Conservation (phyloP, 2,888 invertebrate species). For the Mythimna albipuncta region DNA sequence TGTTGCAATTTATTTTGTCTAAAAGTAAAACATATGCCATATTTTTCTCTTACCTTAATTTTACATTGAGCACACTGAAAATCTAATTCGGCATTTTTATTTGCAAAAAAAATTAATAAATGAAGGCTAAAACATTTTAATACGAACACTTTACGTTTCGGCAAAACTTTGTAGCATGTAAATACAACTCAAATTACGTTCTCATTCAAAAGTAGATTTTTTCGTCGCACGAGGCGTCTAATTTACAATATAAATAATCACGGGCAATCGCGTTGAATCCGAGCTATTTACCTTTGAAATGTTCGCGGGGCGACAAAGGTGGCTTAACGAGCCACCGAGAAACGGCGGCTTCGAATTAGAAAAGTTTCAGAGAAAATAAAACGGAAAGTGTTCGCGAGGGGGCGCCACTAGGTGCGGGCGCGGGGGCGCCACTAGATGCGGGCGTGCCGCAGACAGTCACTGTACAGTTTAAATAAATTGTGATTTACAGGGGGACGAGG, state of each 20-base stretch:
- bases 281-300: conserved; percentile 78
- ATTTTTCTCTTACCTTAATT: background rate
- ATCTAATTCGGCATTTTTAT: conserved; percentile 39
- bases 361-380: conserved; percentile 74
- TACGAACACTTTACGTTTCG: conserved; percentile 49
- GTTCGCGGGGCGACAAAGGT: conserved; percentile 78
- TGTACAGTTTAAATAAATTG: conserved; percentile 70
- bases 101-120: conserved; percentile 24
- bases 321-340: conserved; percentile 78
- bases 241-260: conserved; percentile 83
- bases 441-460: conserved; percentile 63
- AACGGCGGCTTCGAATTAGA: conserved; percentile 72
- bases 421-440: conserved; percentile 56
- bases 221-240: conserved; percentile 61
- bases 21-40: too few species aligned
- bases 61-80: conserved; percentile 7
- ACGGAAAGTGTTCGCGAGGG: conserved; percentile 69
- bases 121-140: conserved; percentile 21
- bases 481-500: conserved; percentile 65
- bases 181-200: conserved; percentile 61
- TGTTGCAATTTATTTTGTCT: background rate
- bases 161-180: conserved; percentile 41
- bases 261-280: conserved; percentile 76
- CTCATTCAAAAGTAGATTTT: conserved; percentile 63
- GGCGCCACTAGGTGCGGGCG: conserved; percentile 37